Conservation (phyloP, 2,113 vertebrate genomes). For the Acrocephalus arundinaceus region DNA sequence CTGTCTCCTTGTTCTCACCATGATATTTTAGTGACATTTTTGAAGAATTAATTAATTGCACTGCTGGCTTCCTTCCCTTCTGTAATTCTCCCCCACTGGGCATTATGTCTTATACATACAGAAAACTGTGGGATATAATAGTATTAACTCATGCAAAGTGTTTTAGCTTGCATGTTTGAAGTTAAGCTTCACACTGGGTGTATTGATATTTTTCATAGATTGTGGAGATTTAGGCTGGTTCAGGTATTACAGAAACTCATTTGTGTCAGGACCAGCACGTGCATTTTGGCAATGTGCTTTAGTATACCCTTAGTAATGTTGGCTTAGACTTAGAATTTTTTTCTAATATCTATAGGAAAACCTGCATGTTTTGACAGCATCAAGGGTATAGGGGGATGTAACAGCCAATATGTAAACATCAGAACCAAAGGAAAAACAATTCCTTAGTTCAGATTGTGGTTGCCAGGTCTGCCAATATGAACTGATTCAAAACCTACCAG, state of each 20-base stretch:
- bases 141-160: not conserved
- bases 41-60: not conserved
- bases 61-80: not conserved
- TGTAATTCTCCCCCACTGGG: not conserved
- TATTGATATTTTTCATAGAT: not conserved
- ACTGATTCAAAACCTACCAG: not conserved
- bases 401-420: not conserved
- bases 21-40: conserved; percentile 35
- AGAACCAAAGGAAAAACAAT: not conserved
- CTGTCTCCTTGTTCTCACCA: not conserved
- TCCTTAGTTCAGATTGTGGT: not conserved
- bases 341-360: not conserved
- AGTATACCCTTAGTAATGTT: not conserved
- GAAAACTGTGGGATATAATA: not conserved
- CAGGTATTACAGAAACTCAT: not conserved
- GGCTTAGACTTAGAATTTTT: not conserved
- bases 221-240: not conserved
- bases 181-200: not conserved
- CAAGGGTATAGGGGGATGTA: not conserved
- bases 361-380: not conserved
- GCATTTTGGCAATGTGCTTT: not conserved
- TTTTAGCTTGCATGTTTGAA: not conserved
- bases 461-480: not conserved
- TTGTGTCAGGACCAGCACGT: not conserved
- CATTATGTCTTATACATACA: not conserved